These are phyloP conservation scores for Euphonia xanthogaster DNA, from an alignment of 2,797 vertebrate genomes.

Conservation along the genomic window DNA sequence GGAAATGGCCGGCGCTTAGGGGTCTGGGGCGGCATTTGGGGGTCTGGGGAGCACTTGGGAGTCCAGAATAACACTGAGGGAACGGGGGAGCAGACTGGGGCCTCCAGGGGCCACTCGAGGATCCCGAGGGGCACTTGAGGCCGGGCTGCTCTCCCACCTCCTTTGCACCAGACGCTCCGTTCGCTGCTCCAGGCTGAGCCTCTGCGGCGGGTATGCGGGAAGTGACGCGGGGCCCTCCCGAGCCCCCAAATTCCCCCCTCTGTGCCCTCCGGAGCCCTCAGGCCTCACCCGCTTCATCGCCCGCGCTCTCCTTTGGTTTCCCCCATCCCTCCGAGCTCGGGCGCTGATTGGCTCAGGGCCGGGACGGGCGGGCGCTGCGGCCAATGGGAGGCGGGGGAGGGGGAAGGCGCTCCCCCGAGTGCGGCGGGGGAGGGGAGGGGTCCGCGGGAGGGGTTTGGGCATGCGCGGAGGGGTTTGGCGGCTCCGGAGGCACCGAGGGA, in stretches of 20 bases:
- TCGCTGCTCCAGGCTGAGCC: neutral
- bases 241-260: rapidly evolving
- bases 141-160: neutral
- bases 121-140: neutral
- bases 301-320: neutral
- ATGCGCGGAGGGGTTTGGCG: neutral
- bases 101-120: neutral
- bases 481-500: rapidly evolving
- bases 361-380: neutral
- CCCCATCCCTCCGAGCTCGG: neutral
- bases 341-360: neutral
- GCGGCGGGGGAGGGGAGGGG: neutral
- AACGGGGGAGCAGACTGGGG: neutral
- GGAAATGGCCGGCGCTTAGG: neutral
- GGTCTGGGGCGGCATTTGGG: too few relatives aligned
- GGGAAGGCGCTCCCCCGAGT: neutral
- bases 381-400: neutral
- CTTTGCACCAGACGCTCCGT: neutral
- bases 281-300: neutral
- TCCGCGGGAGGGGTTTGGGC: neutral
- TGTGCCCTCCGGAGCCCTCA: too few relatives aligned
- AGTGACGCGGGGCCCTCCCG: neutral
- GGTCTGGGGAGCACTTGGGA: neutral
- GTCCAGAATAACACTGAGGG: neutral
- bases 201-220: neutral